These are phyloP conservation scores for Drosophila setifemur DNA, from an alignment of 1,140 invertebrate genomes.

Conservation along the genomic window DNA sequence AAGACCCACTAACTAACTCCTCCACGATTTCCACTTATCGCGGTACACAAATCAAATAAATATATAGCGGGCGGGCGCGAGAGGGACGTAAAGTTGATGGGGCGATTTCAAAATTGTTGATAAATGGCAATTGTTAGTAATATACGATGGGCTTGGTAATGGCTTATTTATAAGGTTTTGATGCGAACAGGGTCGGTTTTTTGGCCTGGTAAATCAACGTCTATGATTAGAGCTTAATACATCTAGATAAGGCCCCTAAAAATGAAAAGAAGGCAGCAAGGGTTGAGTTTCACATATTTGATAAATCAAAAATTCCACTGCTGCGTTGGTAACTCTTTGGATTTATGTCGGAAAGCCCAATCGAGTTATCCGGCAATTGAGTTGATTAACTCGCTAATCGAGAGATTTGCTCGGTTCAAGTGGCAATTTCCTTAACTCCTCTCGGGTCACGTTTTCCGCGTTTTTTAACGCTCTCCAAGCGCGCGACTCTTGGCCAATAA, in stretches of 20 bases:
- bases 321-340: slow-evolving; percentile 10
- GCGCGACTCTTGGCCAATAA: background rate
- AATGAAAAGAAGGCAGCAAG: background rate
- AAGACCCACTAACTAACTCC: slow-evolving; percentile 7
- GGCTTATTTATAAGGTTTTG: slow-evolving; percentile 58
- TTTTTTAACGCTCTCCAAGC: slow-evolving; percentile 31
- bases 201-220: slow-evolving; percentile 69
- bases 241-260: slow-evolving; percentile 60
- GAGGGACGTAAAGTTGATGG: slow-evolving; percentile 3
- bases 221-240: slow-evolving; percentile 76
- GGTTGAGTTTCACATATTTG: slow-evolving; percentile 34
- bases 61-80: background rate
- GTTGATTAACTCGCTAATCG: slow-evolving; percentile 49
- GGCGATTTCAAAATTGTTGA: slow-evolving; percentile 48
- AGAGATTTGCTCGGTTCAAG: slow-evolving; percentile 47
- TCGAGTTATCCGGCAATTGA: slow-evolving; percentile 28
- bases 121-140: slow-evolving; percentile 66
- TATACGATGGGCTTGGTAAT: slow-evolving; percentile 46
- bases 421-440: slow-evolving; percentile 50
- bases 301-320: slow-evolving; percentile 66
- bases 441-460: slow-evolving; percentile 7
- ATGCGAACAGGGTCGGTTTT: background rate
- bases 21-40: slow-evolving; percentile 32
- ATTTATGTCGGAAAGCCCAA: slow-evolving; percentile 42
- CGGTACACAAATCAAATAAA: slow-evolving; percentile 52